Evolutionary conservation across 2,888 invertebrate species (phyloP).

Genomic region (Frankliniella intonsa): DNA sequence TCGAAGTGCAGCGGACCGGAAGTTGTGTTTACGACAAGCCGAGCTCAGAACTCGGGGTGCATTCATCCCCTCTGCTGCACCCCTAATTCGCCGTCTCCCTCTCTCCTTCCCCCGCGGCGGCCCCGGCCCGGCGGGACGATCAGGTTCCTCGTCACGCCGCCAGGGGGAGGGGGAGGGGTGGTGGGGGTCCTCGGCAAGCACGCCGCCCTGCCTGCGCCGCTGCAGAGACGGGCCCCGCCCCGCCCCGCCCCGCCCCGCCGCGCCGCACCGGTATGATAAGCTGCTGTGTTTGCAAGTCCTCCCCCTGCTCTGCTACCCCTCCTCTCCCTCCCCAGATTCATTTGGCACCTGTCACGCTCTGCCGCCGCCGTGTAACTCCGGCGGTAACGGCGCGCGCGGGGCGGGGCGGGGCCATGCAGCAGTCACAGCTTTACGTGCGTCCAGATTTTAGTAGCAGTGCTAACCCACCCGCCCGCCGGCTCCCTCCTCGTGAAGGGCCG

Average conservation of each 20-base stretch:
- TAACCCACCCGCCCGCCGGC: too few species aligned
- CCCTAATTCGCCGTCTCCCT: neutral
- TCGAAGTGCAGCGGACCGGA: constrained; percentile 4
- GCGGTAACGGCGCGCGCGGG: too few species aligned
- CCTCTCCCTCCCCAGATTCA: neutral
- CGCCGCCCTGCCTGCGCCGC: neutral
- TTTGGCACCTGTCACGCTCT: too few species aligned
- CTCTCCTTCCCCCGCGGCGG: neutral
- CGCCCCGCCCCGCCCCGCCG: too few species aligned
- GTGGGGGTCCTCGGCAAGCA: too few species aligned
- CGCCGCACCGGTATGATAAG: too few species aligned
- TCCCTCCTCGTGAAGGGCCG: too few species aligned
- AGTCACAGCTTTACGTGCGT: too few species aligned
- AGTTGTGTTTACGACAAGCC: constrained; percentile 16
- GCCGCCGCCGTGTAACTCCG: too few species aligned
- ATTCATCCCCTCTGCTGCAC: neutral
- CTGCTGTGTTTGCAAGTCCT: too few species aligned
- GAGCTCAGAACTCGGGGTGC: constrained; percentile 16
- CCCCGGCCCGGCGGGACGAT: neutral
- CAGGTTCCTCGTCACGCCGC: neutral
- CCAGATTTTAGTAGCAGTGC: too few species aligned
- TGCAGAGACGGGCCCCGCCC: neutral
- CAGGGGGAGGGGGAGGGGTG: neutral
- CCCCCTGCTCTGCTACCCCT: neutral
- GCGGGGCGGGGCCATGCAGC: too few species aligned